Base-by-base conservation (phyloP, 2,797 vertebrate genomes). In the Paedocypris micromegethes region DNA sequence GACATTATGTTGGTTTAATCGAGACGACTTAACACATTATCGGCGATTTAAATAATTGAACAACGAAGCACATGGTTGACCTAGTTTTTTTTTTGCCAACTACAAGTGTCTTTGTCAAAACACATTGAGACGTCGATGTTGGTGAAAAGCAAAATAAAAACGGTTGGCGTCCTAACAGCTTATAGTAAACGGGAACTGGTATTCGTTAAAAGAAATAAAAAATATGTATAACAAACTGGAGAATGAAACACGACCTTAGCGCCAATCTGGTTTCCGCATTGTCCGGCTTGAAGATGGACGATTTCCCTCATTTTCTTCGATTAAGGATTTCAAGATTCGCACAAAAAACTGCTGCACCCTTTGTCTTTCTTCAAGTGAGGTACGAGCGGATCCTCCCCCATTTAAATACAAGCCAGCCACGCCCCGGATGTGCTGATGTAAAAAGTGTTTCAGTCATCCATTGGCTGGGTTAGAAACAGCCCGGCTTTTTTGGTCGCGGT, bases 221-320 rank as follows among this genome's bases (percentile, higher is more conserved):
- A 9, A 75, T n/a, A 60, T 23, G 3, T 3, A 0, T 0, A 3
- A 2, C 9, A 3, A 45, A 46, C 72, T 4, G n/a, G 9, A 0
- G 8, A 8, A 47, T 5, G 1, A 3, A 46, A 54, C 85, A 88
- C 71, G 2, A 91, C 90, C 88, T 91, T 91, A 1, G 90, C 90
- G 5, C 90, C 90, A 49, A 91, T 91, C 83, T 91, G 90, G 81
- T 91, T 91, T 55, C 90, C 90, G 63, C 90, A 91, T 78, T 91
- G 90, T 48, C 90, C 90, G 6, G 90, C 89, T 64, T 91, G 90
- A 42, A 92, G 89, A 85, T 92, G 90, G 9, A 92, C 90, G 66
- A 92, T 91, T 88, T 92, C 90, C 86, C 90, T 91, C 90, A 92
- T 83, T 79, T 80, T 40, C 3, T 68, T 47, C 54, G n/a, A 48